Evolutionary conservation across 2,888 invertebrate genomes (phyloP).

Genomic region (Agrochola macilenta): DNA sequence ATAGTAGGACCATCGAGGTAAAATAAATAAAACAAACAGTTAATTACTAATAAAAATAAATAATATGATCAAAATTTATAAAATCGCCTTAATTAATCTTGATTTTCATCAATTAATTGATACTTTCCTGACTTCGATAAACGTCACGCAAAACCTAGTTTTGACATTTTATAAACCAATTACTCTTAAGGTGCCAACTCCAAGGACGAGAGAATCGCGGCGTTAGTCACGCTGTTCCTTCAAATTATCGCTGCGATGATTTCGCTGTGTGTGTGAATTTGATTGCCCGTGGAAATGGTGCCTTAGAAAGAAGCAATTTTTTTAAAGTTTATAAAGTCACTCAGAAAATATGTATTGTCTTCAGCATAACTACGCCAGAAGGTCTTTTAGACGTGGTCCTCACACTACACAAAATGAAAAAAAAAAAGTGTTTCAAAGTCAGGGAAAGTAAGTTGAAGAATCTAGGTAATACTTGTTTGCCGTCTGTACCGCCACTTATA

Average conservation of each 20-base stretch:
- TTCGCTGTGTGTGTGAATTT: too few species aligned
- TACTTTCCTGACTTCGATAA: not conserved
- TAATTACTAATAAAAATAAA: too few species aligned
- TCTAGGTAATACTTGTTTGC: conserved; percentile 7
- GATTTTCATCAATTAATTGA: not conserved
- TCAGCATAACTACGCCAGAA: not conserved
- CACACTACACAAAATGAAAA: not conserved
- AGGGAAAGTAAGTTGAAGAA: not conserved
- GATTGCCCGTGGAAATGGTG: too few species aligned
- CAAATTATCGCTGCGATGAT: too few species aligned
- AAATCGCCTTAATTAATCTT: not conserved
- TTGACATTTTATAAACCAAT: not conserved
- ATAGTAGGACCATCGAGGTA: too few species aligned
- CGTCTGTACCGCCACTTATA: conserved; percentile 8
- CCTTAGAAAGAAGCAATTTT: not conserved
- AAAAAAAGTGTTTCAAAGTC: not conserved
- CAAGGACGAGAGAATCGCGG: too few species aligned
- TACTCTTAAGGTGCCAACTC: not conserved
- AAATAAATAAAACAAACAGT: too few species aligned
- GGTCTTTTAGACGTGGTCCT: not conserved
- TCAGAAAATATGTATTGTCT: not conserved
- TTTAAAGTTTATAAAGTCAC: not conserved
- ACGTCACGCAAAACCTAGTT: not conserved
- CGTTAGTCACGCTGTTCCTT: too few species aligned
- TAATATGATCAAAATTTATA: too few species aligned